Conservation (phyloP, 2,113 vertebrate species). For the Octodon degus region DNA sequence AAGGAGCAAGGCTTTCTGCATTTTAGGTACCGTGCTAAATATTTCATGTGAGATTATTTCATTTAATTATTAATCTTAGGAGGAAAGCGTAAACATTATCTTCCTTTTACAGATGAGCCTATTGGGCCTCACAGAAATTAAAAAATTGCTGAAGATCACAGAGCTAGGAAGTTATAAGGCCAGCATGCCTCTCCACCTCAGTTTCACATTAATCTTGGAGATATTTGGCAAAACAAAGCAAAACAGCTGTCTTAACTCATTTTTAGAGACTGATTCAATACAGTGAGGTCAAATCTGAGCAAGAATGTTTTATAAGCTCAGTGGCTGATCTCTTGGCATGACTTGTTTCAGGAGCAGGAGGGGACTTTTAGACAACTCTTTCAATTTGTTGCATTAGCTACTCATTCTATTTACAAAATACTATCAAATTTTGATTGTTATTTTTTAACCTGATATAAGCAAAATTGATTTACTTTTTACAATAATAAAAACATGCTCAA, state of each 20-base stretch:
- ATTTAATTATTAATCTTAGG: not conserved
- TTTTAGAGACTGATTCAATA: slow-evolving; percentile 2
- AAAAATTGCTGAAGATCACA: not conserved
- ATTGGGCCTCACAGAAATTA: not conserved
- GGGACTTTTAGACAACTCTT: not conserved
- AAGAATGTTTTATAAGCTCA: not conserved
- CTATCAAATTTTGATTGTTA: not conserved
- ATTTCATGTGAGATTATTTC: not conserved
- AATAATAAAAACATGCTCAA: not conserved
- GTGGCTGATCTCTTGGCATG: not conserved
- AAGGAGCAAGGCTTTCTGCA: not conserved
- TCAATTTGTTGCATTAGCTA: not conserved
- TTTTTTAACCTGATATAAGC: not conserved
- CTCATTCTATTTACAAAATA: not conserved
- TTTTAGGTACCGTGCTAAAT: not conserved
- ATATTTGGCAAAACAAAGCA: not conserved
- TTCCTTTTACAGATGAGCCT: not conserved
- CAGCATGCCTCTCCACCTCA: not conserved
- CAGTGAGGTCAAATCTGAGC: not conserved
- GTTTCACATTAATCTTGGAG: not conserved
- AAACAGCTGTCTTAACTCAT: not conserved
- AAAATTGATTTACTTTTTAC: not conserved
- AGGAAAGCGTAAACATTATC: not conserved
- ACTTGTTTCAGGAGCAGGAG: not conserved
- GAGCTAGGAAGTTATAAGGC: not conserved